Evolutionary conservation across 2,113 vertebrate species (phyloP).

Genomic region (Charadrius vociferus): DNA sequence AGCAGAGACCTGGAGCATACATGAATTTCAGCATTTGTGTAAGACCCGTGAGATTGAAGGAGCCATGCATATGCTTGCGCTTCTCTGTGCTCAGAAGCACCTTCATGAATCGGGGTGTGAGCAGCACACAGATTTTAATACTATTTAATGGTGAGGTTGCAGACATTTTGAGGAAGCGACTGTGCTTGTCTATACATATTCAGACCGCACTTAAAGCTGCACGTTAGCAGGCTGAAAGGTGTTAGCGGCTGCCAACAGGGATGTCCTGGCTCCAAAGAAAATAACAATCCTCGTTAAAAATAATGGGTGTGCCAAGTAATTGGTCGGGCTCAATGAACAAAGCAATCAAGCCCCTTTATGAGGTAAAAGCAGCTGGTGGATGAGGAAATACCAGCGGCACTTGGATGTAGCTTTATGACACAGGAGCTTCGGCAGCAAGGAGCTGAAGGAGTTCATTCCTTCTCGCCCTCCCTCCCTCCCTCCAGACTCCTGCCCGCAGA

Average conservation of each 20-base stretch:
- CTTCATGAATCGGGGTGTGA: background rate
- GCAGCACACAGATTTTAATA: background rate
- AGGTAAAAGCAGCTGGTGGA: conserved; percentile 54
- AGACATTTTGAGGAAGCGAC: background rate
- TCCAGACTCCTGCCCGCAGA: background rate
- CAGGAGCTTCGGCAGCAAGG: background rate
- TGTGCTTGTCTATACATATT: background rate
- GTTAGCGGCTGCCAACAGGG: conserved; percentile 6
- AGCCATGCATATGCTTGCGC: background rate
- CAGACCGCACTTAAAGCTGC: background rate
- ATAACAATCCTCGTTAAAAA: conserved; percentile 45
- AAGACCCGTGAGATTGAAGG: background rate
- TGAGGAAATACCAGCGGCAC: conserved; percentile 33
- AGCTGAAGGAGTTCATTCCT: accelerated
- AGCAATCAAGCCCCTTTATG: conserved; percentile 57
- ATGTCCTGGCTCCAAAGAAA: conserved; percentile 30
- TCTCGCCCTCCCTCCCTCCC: background rate
- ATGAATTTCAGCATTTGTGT: background rate
- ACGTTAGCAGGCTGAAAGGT: background rate
- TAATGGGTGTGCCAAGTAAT: conserved; percentile 33
- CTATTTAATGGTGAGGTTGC: background rate
- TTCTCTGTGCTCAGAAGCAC: background rate
- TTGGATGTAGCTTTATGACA: background rate
- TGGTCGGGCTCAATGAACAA: background rate
- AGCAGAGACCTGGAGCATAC: background rate